Base-by-base conservation (phyloP, 2,888 invertebrate species). In the Aleiodes testaceus region DNA sequence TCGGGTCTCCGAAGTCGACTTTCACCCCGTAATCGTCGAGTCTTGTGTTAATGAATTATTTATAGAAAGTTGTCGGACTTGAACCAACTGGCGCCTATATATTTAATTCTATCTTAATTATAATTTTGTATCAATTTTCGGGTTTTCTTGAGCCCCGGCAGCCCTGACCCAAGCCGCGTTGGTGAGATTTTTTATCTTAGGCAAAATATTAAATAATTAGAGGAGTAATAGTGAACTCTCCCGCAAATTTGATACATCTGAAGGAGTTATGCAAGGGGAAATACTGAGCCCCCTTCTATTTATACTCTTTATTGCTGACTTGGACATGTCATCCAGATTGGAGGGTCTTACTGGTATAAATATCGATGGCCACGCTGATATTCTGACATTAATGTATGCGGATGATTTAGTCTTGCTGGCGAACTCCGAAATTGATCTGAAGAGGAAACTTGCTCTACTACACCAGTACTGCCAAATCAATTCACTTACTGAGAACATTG, bases 361-460 rank as follows among this genome's bases (percentile, higher is more conserved):
- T 12, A 47, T 77, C 16, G 73, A 73, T 42, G 70, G 67, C 11
- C n/a, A 11, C 12, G 36, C 16, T 6, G 69, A 76, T 9, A 65
- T 71, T n/a, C 44, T 74, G 1, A 55, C 73, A 1, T 42, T 76
- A 4, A 30, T 74, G 61, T 78, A 77, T 47, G 78, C 77, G 9
- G 75, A 75, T 50, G 75, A 78, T 20, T 66, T 74, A n/a, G 77
- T 75, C 7, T 65, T 77, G 9, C 11, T 77, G 16, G 61, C 75
- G 0, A 53, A 70, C 12, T 11, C 50, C 6, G 20, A 52, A 9
- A 12, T 52, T 1, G 16, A 49, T 1, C 49, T 49, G 22, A 6
- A 49, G 16, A 49, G 49, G 3, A 7, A n/a, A 14, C 49, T 16
- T 52, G 6, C 22, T 3, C 22, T 22, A 52, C 18, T 12, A 52